Percentiles rank a stretch among this genome's conserved stretches.
phyloP scores from a whole-genome alignment of 2,797 vertebrate species.

The Salarias fasciatus region DNA sequence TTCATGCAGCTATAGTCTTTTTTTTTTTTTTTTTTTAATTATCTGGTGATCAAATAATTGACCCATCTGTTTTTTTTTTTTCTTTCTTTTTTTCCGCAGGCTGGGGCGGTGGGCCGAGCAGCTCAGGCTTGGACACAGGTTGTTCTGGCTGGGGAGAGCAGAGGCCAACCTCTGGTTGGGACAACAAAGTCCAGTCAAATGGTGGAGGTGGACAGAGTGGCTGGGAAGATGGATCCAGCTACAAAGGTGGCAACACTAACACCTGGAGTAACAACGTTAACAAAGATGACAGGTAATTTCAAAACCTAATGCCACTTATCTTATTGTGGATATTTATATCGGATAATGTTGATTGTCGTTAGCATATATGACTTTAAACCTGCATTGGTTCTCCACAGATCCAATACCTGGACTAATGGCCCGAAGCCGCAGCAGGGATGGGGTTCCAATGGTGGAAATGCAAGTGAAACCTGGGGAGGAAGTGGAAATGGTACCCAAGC shows the following conservation, averaged over 20 bases:
- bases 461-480: slow-evolving; percentile 84
- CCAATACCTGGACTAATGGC: slow-evolving; percentile 88
- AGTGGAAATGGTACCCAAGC: slow-evolving; percentile 83
- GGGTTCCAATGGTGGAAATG: slow-evolving; percentile 77
- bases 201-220: slow-evolving; percentile 85
- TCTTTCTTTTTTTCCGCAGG: slow-evolving; percentile 55
- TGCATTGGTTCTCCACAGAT: slow-evolving; percentile 60
- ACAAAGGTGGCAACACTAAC: slow-evolving; percentile 78
- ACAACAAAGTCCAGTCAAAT: slow-evolving; percentile 84
- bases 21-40: too few species aligned
- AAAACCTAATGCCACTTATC: too few species aligned
- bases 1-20: too few species aligned
- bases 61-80: neutral
- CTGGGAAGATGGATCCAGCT: slow-evolving; percentile 89
- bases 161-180: slow-evolving; percentile 89
- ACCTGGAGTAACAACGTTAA: slow-evolving; percentile 87
- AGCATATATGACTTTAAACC: neutral
- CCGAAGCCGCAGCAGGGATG: slow-evolving; percentile 86
- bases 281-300: slow-evolving; percentile 88
- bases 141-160: slow-evolving; percentile 90
- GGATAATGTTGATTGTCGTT: too few species aligned
- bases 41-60: too few species aligned
- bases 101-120: slow-evolving; percentile 85
- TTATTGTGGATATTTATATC: too few species aligned
- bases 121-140: slow-evolving; percentile 84